Conservation (phyloP, 1,140 invertebrate species). For the Macrobrachium rosenbergii region DNA sequence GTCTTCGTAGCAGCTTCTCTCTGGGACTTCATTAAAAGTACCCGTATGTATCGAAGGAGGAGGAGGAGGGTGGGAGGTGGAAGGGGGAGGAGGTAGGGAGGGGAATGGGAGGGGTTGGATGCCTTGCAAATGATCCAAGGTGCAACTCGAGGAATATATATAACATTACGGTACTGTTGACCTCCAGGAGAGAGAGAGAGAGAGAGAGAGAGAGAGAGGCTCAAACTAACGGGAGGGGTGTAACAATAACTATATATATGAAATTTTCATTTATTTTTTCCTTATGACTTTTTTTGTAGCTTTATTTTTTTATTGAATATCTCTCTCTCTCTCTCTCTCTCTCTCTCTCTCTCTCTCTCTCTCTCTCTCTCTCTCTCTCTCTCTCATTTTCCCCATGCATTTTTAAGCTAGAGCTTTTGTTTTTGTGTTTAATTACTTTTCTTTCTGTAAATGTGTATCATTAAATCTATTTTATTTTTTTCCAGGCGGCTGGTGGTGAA, state of each 20-base stretch:
- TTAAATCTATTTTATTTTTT: background rate
- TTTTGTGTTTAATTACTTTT: background rate
- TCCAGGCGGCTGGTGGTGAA: too few species aligned
- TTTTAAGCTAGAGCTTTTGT: background rate
- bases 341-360: conserved; percentile 20
- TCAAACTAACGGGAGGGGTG: too few species aligned
- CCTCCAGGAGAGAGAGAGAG: too few species aligned
- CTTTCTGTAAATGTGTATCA: too few species aligned
- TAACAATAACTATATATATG: too few species aligned
- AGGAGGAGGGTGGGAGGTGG: background rate
- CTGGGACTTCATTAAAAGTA: background rate
- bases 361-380: conserved; percentile 26
- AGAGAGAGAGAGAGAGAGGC: too few species aligned
- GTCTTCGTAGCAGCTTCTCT: background rate
- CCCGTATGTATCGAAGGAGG: background rate
- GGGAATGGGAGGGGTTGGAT: background rate
- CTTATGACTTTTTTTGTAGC: too few species aligned
- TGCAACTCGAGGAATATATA: too few species aligned
- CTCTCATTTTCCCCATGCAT: background rate
- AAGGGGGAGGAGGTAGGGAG: background rate
- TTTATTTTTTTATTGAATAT: too few species aligned
- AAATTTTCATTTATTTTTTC: too few species aligned
- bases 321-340: conserved; percentile 16
- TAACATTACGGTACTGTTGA: too few species aligned
- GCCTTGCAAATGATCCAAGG: too few species aligned